Evolutionary conservation across 2,113 vertebrate species (phyloP).

Genomic region (Lepisosteus oculatus): DNA sequence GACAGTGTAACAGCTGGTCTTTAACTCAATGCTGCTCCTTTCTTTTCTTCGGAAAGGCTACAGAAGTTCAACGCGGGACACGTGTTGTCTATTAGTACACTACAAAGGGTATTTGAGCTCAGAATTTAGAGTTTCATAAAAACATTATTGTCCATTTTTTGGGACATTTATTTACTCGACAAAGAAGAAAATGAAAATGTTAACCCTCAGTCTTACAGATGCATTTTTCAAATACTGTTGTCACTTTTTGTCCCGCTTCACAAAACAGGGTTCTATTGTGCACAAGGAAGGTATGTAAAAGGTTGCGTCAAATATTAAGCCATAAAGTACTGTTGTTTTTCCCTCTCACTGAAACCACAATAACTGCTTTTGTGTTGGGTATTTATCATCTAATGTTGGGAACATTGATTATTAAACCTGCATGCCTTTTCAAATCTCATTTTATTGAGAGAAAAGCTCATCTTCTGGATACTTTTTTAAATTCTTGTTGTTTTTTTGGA

Average conservation of each 20-base stretch:
- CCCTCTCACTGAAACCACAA: constrained; percentile 39
- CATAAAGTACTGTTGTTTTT: constrained; percentile 42
- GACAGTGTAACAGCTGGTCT: constrained; percentile 55
- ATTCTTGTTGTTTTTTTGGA: too few species aligned
- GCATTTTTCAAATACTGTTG: constrained; percentile 72
- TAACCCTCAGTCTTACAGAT: constrained; percentile 59
- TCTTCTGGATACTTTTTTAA: too few species aligned
- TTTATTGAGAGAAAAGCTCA: too few species aligned
- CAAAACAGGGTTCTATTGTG: constrained; percentile 31
- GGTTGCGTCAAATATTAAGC: constrained; percentile 39
- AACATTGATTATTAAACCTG: too few species aligned
- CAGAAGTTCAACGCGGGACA: constrained; percentile 81
- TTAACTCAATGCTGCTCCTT: constrained; percentile 57
- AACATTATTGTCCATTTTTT: constrained; percentile 86
- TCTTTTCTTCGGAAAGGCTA: constrained; percentile 59
- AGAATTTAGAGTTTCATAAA: constrained; percentile 86
- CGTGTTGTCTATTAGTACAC: constrained; percentile 77
- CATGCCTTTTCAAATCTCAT: too few species aligned
- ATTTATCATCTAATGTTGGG: too few species aligned
- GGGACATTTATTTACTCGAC: constrained; percentile 80
- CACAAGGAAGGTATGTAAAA: constrained; percentile 54
- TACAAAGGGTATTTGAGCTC: constrained; percentile 82
- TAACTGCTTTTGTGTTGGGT: too few species aligned
- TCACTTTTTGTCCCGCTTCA: constrained; percentile 39
- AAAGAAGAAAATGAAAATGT: constrained; percentile 74